Conservation (phyloP, 37 sponge, comb jelly and placozoan species). For the Halichondria panicea region DNA sequence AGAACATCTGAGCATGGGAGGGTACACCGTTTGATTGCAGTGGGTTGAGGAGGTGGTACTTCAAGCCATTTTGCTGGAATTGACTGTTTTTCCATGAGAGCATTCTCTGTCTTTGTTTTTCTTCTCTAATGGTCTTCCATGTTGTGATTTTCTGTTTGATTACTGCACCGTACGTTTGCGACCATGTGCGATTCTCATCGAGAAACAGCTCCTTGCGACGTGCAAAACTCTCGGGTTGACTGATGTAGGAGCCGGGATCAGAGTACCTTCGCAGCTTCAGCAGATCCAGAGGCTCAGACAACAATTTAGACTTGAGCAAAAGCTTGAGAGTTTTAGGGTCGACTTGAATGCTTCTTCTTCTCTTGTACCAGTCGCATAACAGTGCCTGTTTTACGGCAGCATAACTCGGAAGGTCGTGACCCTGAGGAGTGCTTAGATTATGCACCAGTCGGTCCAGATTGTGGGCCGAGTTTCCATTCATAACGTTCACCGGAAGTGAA, state of each 20-base stretch:
- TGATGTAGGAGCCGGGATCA: slow-evolving; percentile 36
- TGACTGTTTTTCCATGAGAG: not conserved
- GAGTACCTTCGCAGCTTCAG: slow-evolving; percentile 24
- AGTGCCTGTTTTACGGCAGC: slow-evolving; percentile 44
- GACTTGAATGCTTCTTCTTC: slow-evolving; percentile 8
- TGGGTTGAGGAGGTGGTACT: slow-evolving; percentile 18
- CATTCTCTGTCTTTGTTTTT: not conserved
- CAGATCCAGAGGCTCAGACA: not conserved
- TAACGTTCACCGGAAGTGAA: no score
- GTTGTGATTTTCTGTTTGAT: slow-evolving; percentile 10
- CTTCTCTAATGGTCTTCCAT: slow-evolving; percentile 12
- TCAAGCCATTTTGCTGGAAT: not conserved
- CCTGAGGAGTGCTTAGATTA: slow-evolving; percentile 1
- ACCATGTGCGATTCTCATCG: slow-evolving; percentile 47
- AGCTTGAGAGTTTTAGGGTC: slow-evolving; percentile 29
- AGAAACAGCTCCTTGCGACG: slow-evolving; percentile 50
- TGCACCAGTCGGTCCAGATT: slow-evolving; percentile 19
- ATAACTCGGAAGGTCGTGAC: slow-evolving; percentile 6
- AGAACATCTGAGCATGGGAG: not conserved
- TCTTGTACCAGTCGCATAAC: slow-evolving; percentile 27
- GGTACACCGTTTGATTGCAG: not conserved
- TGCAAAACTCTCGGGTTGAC: slow-evolving; percentile 14
- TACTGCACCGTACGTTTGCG: slow-evolving; percentile 7
- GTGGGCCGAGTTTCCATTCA: no score
- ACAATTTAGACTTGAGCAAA: slow-evolving; percentile 33